Percentiles rank a stretch among this genome's conserved stretches.
These are phyloP conservation scores for Amazona vittata DNA, from an alignment of 2,113 vertebrate species.

Conservation along the genomic window DNA sequence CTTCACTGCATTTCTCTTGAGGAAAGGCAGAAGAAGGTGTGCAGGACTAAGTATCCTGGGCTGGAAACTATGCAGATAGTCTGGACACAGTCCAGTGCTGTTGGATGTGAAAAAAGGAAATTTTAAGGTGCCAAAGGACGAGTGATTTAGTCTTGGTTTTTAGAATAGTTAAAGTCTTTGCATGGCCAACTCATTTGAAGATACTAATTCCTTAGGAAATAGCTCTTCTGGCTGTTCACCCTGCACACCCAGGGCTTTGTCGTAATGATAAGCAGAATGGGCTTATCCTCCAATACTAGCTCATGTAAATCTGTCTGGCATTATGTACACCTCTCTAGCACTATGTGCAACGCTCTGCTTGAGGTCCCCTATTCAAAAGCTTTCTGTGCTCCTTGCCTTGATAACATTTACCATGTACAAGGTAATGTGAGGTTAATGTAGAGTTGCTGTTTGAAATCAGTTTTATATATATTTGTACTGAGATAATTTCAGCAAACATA, in stretches of 20 bases:
- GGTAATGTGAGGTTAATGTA: not conserved
- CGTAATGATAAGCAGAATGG: not conserved
- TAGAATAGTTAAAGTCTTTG: not conserved
- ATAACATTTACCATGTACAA: not conserved
- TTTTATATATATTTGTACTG: not conserved
- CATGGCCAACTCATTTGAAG: not conserved
- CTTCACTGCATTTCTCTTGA: not conserved
- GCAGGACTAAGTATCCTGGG: not conserved
- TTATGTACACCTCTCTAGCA: not conserved
- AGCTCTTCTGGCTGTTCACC: not conserved
- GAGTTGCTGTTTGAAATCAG: not conserved
- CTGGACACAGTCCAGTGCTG: too few species aligned
- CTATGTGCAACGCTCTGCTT: not conserved
- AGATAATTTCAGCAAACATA: not conserved
- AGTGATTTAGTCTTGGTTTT: not conserved
- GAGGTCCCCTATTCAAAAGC: not conserved
- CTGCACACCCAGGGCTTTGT: not conserved
- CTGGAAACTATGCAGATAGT: not conserved
- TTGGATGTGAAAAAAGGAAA: not conserved
- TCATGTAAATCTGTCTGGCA: not conserved
- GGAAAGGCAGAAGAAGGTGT: not conserved
- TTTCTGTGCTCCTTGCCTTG: not conserved
- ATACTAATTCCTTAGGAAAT: not conserved
- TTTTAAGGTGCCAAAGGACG: not conserved
- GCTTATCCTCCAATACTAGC: not conserved